phyloP scores from a whole-genome alignment of 2,888 invertebrate species.

The Julus scandinavius region DNA sequence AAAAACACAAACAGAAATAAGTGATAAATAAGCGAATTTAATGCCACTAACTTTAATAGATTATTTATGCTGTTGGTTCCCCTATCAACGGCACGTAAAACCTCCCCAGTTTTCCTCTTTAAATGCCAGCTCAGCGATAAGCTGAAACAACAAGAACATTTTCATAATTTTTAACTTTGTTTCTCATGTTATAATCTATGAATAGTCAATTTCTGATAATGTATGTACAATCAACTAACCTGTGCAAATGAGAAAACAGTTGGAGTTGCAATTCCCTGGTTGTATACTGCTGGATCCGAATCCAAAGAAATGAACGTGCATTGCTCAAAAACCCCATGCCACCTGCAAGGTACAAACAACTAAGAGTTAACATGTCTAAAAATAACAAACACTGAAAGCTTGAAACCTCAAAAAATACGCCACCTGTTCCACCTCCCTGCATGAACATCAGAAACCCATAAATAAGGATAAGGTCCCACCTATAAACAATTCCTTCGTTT shows the following conservation, averaged over 20 bases:
- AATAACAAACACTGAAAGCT: not conserved
- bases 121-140: slow-evolving; percentile 96
- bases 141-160: slow-evolving; percentile 62
- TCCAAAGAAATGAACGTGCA: slow-evolving; percentile 91
- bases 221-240: slow-evolving; percentile 61
- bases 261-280: slow-evolving; percentile 88
- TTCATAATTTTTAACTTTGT: not conserved
- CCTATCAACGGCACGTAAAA: slow-evolving; percentile 94
- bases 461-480: slow-evolving; percentile 90
- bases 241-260: slow-evolving; percentile 87
- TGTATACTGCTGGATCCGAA: slow-evolving; percentile 94
- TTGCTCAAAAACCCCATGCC: slow-evolving; percentile 94
- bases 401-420: not conserved
- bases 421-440: slow-evolving; percentile 85
- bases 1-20: too few species aligned
- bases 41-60: slow-evolving; percentile 77
- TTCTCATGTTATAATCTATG: not conserved
- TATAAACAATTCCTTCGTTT: slow-evolving; percentile 71
- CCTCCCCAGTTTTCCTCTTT: slow-evolving; percentile 95
- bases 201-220: too few species aligned
- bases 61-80: slow-evolving; percentile 97
- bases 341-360: slow-evolving; percentile 70
- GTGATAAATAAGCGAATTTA: too few species aligned
- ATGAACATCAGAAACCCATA: slow-evolving; percentile 91
- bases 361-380: not conserved